Conservation (phyloP, 1,140 invertebrate genomes). For the Solenopsis invicta region DNA sequence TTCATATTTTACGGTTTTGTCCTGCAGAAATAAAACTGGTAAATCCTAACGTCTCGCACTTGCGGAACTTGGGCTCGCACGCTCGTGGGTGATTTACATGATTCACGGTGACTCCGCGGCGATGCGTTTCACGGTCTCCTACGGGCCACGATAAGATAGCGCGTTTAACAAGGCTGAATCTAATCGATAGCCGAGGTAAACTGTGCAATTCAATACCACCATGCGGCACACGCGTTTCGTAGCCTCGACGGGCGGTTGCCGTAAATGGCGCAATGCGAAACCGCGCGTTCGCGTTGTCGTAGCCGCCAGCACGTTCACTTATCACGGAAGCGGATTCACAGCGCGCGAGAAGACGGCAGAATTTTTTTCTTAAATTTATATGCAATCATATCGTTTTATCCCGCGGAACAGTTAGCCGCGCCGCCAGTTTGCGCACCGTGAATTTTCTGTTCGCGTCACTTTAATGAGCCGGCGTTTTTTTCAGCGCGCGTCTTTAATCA, state of each 20-base stretch:
- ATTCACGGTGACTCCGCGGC: constrained; percentile 36
- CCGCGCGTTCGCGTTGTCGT: constrained; percentile 22
- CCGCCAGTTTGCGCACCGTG: not conserved
- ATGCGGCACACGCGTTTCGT: constrained; percentile 26
- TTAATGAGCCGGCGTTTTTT: constrained; percentile 18
- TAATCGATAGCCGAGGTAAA: constrained; percentile 58
- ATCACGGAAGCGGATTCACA: constrained; percentile 50
- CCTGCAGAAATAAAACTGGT: not conserved
- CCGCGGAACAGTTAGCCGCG: constrained; percentile 12
- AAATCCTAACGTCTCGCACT: constrained; percentile 4
- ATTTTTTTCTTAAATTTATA: constrained; percentile 44
- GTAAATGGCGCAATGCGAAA: constrained; percentile 61
- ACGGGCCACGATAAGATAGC: constrained; percentile 45
- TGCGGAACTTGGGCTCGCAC: constrained; percentile 1
- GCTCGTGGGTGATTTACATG: constrained; percentile 34
- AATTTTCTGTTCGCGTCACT: not conserved
- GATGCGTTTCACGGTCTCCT: constrained; percentile 20
- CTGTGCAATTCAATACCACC: constrained; percentile 24
- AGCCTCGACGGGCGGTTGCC: constrained; percentile 40
- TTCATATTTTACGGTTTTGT: not conserved
- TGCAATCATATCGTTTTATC: constrained; percentile 19
- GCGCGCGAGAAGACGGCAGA: constrained; percentile 9
- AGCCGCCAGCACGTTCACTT: constrained; percentile 38
- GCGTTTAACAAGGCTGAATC: constrained; percentile 59
- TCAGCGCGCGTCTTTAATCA: constrained; percentile 5